A percentile compares a stretch with the other conserved stretches of the same genome.
phyloP scores from a whole-genome alignment of 2,113 vertebrate species.

The Calidris pygmaea region DNA sequence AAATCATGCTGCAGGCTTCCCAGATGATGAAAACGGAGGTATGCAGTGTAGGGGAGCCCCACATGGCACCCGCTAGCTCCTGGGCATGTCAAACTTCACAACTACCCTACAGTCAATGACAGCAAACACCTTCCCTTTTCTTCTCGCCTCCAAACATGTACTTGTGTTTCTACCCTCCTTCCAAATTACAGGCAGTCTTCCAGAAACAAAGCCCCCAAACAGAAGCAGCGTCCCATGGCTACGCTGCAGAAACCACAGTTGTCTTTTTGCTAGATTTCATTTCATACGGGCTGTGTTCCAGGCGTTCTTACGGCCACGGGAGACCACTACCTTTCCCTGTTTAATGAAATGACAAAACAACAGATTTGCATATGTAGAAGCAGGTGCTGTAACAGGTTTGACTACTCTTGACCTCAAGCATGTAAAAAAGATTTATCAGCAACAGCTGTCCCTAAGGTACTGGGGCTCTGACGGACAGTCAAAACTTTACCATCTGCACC shows the following conservation, averaged over 20 bases:
- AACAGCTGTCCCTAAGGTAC: conserved; percentile 88
- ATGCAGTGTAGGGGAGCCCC: conserved; percentile 79
- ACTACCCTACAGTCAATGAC: conserved; percentile 80
- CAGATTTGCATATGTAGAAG: conserved; percentile 92
- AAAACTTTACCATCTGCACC: conserved; percentile 87
- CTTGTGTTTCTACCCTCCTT: conserved; percentile 70
- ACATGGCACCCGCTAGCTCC: conserved; percentile 81
- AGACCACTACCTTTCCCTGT: conserved; percentile 78
- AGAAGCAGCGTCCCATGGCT: conserved; percentile 73
- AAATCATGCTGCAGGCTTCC: conserved; percentile 86
- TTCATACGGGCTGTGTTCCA: conserved; percentile 80
- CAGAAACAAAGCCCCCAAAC: conserved; percentile 79
- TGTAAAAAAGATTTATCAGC: conserved; percentile 83
- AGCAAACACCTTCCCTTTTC: conserved; percentile 81
- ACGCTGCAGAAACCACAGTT: conserved; percentile 70
- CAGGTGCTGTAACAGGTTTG: conserved; percentile 97
- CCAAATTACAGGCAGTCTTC: conserved; percentile 75
- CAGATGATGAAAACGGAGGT: conserved; percentile 90
- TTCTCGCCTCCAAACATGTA: conserved; percentile 74
- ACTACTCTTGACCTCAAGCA: conserved; percentile 86
- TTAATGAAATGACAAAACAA: conserved; percentile 95
- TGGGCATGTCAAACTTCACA: conserved; percentile 85
- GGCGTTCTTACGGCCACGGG: conserved; percentile 82
- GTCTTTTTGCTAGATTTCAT: conserved; percentile 72
- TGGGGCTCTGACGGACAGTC: conserved; percentile 83